Conservation (phyloP, 1,140 invertebrate species). For the Anoplophora glabripennis region DNA sequence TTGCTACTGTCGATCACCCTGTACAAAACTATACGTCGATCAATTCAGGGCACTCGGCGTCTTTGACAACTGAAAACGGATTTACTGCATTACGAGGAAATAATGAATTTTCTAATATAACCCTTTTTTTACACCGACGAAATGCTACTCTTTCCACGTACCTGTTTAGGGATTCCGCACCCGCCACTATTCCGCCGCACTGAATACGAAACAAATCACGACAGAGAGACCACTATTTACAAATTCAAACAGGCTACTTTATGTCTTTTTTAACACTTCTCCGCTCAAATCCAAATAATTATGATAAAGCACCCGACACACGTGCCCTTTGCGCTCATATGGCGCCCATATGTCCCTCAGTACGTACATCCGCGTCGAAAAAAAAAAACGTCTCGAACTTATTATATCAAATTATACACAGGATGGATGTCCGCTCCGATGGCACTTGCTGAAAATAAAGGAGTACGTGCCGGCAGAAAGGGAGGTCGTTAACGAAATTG, state of each 20-base stretch:
- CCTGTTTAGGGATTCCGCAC: no score
- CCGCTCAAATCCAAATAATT: not conserved
- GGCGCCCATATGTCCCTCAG: conserved; percentile 1
- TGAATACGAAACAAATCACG: conserved; percentile 1
- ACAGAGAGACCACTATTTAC: not conserved
- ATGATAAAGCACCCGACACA: not conserved
- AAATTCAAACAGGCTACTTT: conserved; percentile 1
- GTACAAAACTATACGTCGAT: no score
- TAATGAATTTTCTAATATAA: no score
- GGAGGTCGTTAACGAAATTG: no score
- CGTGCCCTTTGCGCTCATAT: conserved; percentile 1
- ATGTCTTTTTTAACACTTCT: conserved; percentile 6
- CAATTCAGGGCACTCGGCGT: no score
- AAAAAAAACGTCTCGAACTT: not conserved
- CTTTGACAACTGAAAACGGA: no score
- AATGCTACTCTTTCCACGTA: no score
- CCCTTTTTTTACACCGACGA: no score
- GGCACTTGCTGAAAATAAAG: not conserved
- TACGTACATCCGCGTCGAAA: not conserved
- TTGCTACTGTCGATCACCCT: no score
- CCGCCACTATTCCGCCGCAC: no score
- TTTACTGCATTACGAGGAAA: no score
- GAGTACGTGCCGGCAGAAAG: not conserved
- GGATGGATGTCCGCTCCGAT: conserved; percentile 7
- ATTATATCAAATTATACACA: not conserved